A percentile compares a stretch with the other conserved stretches of the same genome.
phyloP scores from a whole-genome alignment of 2,888 invertebrate species.

The Nemotelus pantherinus region DNA sequence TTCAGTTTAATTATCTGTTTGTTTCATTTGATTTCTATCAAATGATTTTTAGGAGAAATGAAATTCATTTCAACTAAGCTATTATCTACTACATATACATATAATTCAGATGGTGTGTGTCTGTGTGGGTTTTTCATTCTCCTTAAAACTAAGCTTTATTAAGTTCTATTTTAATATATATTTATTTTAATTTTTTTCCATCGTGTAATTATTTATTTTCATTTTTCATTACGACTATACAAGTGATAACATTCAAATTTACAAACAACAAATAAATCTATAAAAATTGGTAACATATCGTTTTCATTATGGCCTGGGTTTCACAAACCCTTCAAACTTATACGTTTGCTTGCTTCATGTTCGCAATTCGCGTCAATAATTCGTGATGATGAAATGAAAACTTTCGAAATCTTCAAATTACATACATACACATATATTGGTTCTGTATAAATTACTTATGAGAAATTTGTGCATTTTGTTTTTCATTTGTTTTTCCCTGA shows the following conservation, averaged over 20 bases:
- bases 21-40: slow-evolving; percentile 3
- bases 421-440: too few relatives aligned
- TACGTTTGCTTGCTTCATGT: too few relatives aligned
- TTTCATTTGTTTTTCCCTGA: not conserved
- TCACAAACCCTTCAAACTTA: not conserved
- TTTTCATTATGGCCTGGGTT: not conserved
- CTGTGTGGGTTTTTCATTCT: not conserved
- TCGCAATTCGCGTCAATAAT: too few relatives aligned
- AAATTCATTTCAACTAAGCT: slow-evolving; percentile 24
- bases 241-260: slow-evolving; percentile 42
- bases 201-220: not conserved
- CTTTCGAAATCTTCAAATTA: too few relatives aligned
- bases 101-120: slow-evolving; percentile 34
- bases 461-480: slow-evolving; percentile 19
- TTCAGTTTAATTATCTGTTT: slow-evolving; percentile 14
- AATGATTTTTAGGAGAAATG: slow-evolving; percentile 37
- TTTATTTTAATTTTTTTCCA: not conserved
- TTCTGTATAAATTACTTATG: not conserved
- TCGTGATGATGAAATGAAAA: too few relatives aligned
- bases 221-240: slow-evolving; percentile 18
- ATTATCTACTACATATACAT: slow-evolving; percentile 29
- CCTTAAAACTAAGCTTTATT: slow-evolving; percentile 10
- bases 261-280: slow-evolving; percentile 38
- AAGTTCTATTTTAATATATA: slow-evolving; percentile 22
- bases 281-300: not conserved